These are phyloP conservation scores for Scaptomyza pallida DNA, from an alignment of 1,140 invertebrate genomes.

Conservation along the genomic window DNA sequence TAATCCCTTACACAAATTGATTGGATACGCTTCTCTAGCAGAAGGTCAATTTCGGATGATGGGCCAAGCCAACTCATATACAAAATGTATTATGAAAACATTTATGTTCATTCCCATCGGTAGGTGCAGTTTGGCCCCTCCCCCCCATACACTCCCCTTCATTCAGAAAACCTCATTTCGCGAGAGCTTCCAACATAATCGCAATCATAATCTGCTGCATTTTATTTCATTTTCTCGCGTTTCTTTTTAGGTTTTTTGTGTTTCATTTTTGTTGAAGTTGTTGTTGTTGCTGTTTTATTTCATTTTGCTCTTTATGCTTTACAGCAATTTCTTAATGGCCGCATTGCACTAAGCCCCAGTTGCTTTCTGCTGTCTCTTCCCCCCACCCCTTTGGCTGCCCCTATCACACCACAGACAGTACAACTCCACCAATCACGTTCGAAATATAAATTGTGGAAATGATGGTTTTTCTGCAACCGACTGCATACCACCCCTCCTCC, in stretches of 20 bases:
- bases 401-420: not conserved
- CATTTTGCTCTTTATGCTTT: slow-evolving; percentile 81
- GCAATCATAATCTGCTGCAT: slow-evolving; percentile 82
- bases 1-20: slow-evolving; percentile 9
- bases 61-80: slow-evolving; percentile 6
- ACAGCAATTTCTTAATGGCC: slow-evolving; percentile 80
- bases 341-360: slow-evolving; percentile 55
- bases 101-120: slow-evolving; percentile 50
- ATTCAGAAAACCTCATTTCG: slow-evolving; percentile 39
- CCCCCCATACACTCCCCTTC: not conserved
- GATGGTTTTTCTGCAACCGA: slow-evolving; percentile 78
- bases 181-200: slow-evolving; percentile 66
- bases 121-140: slow-evolving; percentile 2
- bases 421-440: slow-evolving; percentile 77
- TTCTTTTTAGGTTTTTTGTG: slow-evolving; percentile 7
- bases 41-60: slow-evolving; percentile 26
- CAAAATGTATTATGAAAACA: slow-evolving; percentile 20
- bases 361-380: too few relatives aligned
- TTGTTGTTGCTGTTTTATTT: slow-evolving; percentile 52
- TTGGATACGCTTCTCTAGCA: slow-evolving; percentile 21
- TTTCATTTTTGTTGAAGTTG: slow-evolving; percentile 17
- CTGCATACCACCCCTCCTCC: slow-evolving; percentile 5
- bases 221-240: slow-evolving; percentile 82
- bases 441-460: slow-evolving; percentile 83
- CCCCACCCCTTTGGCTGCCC: not conserved